These are phyloP conservation scores for Drepanosiphum platanoidis DNA, from an alignment of 2,888 invertebrate genomes.

Conservation along the genomic window DNA sequence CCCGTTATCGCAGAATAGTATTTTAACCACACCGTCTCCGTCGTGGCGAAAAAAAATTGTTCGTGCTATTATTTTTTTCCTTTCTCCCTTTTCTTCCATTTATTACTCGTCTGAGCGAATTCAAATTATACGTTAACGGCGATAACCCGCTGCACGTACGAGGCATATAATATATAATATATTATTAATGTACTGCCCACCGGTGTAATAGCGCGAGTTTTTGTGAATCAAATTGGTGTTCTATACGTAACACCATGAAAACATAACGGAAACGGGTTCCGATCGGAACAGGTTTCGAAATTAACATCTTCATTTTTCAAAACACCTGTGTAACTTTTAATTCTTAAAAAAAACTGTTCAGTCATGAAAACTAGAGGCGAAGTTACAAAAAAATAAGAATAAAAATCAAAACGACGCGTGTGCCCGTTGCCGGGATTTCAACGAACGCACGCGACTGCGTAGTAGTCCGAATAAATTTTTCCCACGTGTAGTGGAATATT, in stretches of 20 bases:
- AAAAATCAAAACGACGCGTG: not conserved
- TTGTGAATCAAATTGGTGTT: conserved; percentile 14
- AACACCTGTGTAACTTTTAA: conserved; percentile 5
- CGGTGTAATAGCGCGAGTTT: conserved; percentile 9
- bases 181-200: not conserved
- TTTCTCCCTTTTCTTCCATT: no score
- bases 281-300: conserved; percentile 45
- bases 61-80: no score
- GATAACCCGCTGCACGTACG: not conserved
- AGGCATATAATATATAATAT: not conserved
- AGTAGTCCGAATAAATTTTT: not conserved
- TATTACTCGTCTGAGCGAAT: not conserved
- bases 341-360: not conserved
- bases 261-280: conserved; percentile 41
- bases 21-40: no score
- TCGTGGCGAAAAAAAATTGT: no score
- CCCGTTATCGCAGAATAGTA: no score
- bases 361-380: not conserved
- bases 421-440: not conserved
- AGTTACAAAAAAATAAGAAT: not conserved
- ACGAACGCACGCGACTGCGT: not conserved
- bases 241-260: conserved; percentile 9
- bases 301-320: conserved; percentile 35
- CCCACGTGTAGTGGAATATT: not conserved
- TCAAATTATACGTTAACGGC: not conserved